Conservation (phyloP, 2,888 invertebrate genomes). For the Cenopis cana region DNA sequence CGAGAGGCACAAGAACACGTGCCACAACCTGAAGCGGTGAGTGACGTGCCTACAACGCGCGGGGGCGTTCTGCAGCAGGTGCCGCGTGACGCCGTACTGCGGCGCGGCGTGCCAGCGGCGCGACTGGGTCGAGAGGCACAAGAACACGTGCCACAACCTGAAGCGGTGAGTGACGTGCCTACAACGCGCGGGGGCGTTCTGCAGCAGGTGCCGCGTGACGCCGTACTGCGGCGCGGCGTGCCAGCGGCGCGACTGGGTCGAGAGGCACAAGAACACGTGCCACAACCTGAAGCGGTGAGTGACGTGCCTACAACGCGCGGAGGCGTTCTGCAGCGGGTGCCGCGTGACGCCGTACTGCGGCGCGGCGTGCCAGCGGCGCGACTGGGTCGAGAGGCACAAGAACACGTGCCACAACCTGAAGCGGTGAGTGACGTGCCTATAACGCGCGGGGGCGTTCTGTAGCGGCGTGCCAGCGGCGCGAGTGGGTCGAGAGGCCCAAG, state of each 20-base stretch:
- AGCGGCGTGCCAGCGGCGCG: slow-evolving; percentile 65
- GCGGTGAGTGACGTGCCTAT: slow-evolving; percentile 60
- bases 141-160: slow-evolving; percentile 68
- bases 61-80: slow-evolving; percentile 64
- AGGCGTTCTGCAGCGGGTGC: slow-evolving; percentile 66
- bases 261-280: slow-evolving; percentile 65
- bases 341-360: slow-evolving; percentile 73
- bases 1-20: slow-evolving; percentile 62
- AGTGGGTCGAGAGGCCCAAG: slow-evolving; percentile 66
- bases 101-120: slow-evolving; percentile 62
- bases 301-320: no score
- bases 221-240: slow-evolving; percentile 71
- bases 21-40: slow-evolving; percentile 71
- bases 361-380: slow-evolving; percentile 62
- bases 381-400: slow-evolving; percentile 66
- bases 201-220: slow-evolving; percentile 70
- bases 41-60: slow-evolving; percentile 56
- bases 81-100: slow-evolving; percentile 75
- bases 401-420: slow-evolving; percentile 70
- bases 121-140: slow-evolving; percentile 68
- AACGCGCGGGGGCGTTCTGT: slow-evolving; percentile 61
- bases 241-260: slow-evolving; percentile 68
- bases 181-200: slow-evolving; percentile 56
- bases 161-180: slow-evolving; percentile 63
- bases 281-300: slow-evolving; percentile 70